Evolutionary conservation across 1,140 invertebrate genomes (phyloP).

Genomic region (Bacillus rossius): DNA sequence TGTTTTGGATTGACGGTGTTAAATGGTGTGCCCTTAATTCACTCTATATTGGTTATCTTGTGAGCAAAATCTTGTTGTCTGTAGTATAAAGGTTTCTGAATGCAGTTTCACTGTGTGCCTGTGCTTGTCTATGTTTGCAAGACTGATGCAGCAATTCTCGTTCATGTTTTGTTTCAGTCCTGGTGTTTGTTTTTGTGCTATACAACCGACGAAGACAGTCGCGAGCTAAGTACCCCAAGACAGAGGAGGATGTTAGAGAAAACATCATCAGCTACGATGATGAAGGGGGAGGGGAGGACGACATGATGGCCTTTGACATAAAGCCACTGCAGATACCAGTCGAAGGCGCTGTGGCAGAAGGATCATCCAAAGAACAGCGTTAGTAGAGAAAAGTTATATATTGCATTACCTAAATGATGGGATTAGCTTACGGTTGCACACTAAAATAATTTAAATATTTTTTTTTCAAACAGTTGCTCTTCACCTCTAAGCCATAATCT

Average conservation of each 20-base stretch:
- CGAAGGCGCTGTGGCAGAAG: conserved; percentile 32
- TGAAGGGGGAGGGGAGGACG: conserved; percentile 59
- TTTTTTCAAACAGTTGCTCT: too few species aligned
- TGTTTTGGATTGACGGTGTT: too few species aligned
- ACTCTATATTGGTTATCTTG: too few species aligned
- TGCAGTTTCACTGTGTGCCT: too few species aligned
- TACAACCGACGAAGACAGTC: conserved; percentile 46
- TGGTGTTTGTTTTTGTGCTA: conserved; percentile 51
- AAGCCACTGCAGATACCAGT: conserved; percentile 54
- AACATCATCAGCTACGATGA: conserved; percentile 66
- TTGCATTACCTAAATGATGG: conserved; percentile 12
- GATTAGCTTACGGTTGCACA: background rate
- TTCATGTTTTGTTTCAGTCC: conserved; percentile 41
- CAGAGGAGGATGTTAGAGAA: conserved; percentile 61
- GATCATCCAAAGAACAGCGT: conserved; percentile 18
- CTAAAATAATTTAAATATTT: background rate
- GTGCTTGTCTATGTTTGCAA: too few species aligned
- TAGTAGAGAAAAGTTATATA: conserved; percentile 38
- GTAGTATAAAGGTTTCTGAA: too few species aligned
- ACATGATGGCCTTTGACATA: conserved; percentile 59
- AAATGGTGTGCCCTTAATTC: too few species aligned
- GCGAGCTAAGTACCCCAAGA: conserved; percentile 52
- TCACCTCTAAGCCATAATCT: too few species aligned
- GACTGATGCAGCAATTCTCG: background rate
- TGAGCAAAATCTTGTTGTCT: too few species aligned